A percentile compares a stretch with the other conserved stretches of the same genome.
phyloP scores from a whole-genome alignment of 2,113 vertebrate genomes.

The Conger conger region DNA sequence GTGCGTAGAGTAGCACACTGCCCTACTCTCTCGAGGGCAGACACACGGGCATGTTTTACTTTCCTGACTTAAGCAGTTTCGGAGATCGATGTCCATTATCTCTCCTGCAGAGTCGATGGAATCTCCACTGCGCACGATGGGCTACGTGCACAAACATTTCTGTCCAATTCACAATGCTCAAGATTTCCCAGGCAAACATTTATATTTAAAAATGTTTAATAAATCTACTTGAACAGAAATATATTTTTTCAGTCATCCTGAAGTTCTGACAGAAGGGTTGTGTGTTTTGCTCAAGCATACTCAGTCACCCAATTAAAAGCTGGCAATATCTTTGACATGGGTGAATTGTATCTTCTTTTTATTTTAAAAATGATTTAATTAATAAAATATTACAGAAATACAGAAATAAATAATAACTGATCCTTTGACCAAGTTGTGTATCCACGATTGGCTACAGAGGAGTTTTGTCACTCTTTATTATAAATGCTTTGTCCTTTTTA shows the following conservation, averaged over 20 bases:
- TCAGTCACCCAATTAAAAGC: too few relatives aligned
- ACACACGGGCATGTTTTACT: constrained; percentile 59
- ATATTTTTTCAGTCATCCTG: constrained; percentile 17
- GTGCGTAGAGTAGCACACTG: constrained; percentile 60
- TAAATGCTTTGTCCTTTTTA: too few relatives aligned
- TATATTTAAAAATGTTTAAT: background rate
- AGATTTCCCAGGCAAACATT: constrained; percentile 30
- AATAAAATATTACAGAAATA: too few relatives aligned
- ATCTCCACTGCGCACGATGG: constrained; percentile 36
- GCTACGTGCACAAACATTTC: constrained; percentile 55
- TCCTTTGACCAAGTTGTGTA: too few relatives aligned
- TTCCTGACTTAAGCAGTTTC: constrained; percentile 60
- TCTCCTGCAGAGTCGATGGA: constrained; percentile 59
- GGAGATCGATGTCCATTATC: constrained; percentile 55
- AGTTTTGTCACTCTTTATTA: too few relatives aligned
- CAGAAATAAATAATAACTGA: too few relatives aligned
- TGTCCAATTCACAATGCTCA: constrained; percentile 19
- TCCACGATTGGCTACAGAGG: too few relatives aligned
- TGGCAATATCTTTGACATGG: too few relatives aligned
- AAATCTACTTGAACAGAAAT: constrained; percentile 8
- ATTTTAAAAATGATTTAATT: too few relatives aligned
- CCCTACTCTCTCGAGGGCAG: constrained; percentile 52
- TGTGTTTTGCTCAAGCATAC: too few relatives aligned
- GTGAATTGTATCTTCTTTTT: too few relatives aligned
- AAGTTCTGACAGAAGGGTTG: background rate